Conservation (phyloP, 1,140 invertebrate genomes). For the Alviniconcha marisindica region DNA sequence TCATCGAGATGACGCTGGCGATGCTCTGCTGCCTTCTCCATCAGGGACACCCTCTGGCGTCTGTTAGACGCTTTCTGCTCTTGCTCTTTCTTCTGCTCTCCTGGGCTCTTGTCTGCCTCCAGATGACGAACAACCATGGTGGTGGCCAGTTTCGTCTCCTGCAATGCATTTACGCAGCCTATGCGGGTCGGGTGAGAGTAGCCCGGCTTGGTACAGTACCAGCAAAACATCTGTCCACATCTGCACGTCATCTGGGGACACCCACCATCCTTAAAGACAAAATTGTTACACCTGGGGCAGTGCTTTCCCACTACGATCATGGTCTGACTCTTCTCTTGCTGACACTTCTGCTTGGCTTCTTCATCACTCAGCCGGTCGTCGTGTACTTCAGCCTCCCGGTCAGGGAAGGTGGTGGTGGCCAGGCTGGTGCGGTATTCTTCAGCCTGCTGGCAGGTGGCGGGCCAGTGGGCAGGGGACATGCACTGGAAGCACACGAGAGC, state of each 20-base stretch:
- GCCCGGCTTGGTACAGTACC: slow-evolving; percentile 23
- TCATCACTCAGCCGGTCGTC: neutral
- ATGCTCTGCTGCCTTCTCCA: slow-evolving; percentile 20
- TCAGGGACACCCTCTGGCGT: slow-evolving; percentile 15
- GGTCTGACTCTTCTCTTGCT: neutral
- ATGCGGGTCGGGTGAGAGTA: neutral
- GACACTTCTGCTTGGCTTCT: neutral
- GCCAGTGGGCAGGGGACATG: slow-evolving; percentile 26
- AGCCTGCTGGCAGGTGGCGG: slow-evolving; percentile 20
- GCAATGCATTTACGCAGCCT: neutral
- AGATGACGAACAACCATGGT: slow-evolving; percentile 26
- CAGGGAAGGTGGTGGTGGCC: neutral
- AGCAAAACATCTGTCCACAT: slow-evolving; percentile 33
- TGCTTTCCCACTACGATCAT: slow-evolving; percentile 26
- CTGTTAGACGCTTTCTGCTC: neutral
- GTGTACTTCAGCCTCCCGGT: slow-evolving; percentile 4
- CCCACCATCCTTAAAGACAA: slow-evolving; percentile 34
- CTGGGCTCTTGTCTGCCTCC: neutral
- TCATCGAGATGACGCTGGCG: neutral
- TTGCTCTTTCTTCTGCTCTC: slow-evolving; percentile 6
- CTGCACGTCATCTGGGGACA: slow-evolving; percentile 33
- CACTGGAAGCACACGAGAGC: slow-evolving; percentile 34
- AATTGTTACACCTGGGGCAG: slow-evolving; percentile 29
- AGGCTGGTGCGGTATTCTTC: slow-evolving; percentile 2
- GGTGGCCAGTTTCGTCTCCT: slow-evolving; percentile 28